These are phyloP conservation scores for Acanthisitta chloris DNA, from an alignment of 2,113 vertebrate genomes.

Conservation along the genomic window DNA sequence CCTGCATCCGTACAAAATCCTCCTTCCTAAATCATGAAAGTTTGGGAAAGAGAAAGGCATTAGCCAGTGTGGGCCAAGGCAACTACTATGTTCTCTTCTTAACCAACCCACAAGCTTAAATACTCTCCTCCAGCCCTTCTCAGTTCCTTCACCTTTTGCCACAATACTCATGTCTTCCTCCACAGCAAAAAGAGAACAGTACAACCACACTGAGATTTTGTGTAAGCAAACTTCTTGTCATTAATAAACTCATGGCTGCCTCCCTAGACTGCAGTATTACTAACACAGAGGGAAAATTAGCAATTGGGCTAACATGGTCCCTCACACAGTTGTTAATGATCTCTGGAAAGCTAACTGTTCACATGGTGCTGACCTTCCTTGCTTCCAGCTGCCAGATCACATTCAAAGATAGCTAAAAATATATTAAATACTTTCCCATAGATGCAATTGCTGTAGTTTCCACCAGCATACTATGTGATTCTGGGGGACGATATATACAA, in stretches of 20 bases:
- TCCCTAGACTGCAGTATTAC: not conserved
- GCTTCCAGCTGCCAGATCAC: conserved; percentile 55
- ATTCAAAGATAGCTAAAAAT: conserved; percentile 67
- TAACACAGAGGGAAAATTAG: not conserved
- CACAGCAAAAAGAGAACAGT: not conserved
- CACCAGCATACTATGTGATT: conserved; percentile 47
- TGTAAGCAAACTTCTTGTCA: not conserved
- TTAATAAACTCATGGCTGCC: not conserved
- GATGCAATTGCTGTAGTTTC: conserved; percentile 60
- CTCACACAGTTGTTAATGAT: not conserved
- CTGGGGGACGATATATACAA: not conserved
- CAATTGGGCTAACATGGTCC: not conserved
- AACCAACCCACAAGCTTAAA: not conserved
- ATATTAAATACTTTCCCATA: conserved; percentile 67
- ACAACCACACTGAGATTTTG: not conserved
- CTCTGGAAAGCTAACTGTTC: conserved; percentile 26
- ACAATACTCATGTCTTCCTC: not conserved
- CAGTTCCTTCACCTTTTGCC: not conserved
- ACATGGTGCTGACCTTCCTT: conserved; percentile 12
- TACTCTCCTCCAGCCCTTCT: not conserved
- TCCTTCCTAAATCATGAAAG: conserved; percentile 69
- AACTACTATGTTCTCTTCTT: not conserved
- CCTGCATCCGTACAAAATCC: conserved; percentile 64
- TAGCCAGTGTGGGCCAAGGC: not conserved
- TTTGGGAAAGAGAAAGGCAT: conserved; percentile 41